Conservation (phyloP, 1,140 invertebrate species). For the Drosophila fuyamai region DNA sequence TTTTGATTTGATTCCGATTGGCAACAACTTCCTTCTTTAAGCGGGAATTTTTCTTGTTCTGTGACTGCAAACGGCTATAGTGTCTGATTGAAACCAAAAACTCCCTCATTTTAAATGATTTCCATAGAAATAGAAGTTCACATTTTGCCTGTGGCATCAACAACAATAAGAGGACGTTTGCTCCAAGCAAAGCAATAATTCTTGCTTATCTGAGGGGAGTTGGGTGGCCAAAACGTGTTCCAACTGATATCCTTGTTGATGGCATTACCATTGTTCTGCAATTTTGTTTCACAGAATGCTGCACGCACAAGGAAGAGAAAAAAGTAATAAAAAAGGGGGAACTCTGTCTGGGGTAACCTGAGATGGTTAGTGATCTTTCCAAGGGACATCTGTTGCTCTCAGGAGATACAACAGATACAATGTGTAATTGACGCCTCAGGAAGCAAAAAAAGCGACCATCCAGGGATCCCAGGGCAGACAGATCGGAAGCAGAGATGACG, state of each 20-base stretch:
- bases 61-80: conserved; percentile 3
- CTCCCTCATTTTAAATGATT: conserved; percentile 36
- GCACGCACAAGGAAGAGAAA: conserved; percentile 26
- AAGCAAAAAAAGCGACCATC: conserved; percentile 50
- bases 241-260: conserved; percentile 40
- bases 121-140: conserved; percentile 35
- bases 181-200: conserved; percentile 33
- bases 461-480: conserved; percentile 48
- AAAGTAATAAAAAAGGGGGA: conserved; percentile 28
- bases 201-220: conserved; percentile 19
- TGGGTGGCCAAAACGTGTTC: conserved; percentile 1
- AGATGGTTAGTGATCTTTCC: conserved; percentile 64
- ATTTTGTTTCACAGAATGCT: conserved; percentile 16
- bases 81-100: conserved; percentile 32
- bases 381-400: conserved; percentile 69
- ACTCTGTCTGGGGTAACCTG: conserved; percentile 66
- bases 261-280: conserved; percentile 22
- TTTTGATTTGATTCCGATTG: conserved; percentile 48
- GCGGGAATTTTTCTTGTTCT: conserved; percentile 4
- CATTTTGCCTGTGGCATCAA: conserved; percentile 21
- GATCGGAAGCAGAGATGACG: conserved; percentile 74
- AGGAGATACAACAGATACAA: conserved; percentile 50
- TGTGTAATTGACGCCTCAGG: conserved; percentile 72
- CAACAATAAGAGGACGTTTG: conserved; percentile 23
- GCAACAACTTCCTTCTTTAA: conserved; percentile 59